phyloP scores from a whole-genome alignment of 30 jellyfish, hydroid and myxozoan genomes.

The Haliclystus octoradiatus region DNA sequence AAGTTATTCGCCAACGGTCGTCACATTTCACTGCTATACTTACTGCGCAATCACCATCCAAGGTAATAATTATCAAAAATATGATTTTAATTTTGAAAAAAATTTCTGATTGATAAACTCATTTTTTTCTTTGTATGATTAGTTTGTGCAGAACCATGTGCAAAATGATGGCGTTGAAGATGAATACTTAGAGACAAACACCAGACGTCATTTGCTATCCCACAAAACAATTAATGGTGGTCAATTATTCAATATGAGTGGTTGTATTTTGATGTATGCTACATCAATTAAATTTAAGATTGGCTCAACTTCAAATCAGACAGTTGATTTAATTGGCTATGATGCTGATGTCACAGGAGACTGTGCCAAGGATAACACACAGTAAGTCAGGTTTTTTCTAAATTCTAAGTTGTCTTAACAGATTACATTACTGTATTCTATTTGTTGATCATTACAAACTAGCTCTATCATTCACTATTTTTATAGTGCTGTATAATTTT shows the following conservation, averaged over 20 bases:
- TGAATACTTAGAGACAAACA: not conserved
- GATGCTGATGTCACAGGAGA: conserved; percentile 17
- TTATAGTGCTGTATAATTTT: too few relatives aligned
- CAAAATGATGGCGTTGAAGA: conserved; percentile 7
- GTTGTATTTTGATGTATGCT: conserved; percentile 33
- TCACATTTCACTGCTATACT: too few relatives aligned
- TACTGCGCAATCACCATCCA: too few relatives aligned
- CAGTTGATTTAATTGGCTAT: conserved; percentile 9
- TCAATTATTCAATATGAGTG: conserved; percentile 14
- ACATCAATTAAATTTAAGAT: conserved; percentile 5
- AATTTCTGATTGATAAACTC: not conserved
- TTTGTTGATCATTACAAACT: too few relatives aligned
- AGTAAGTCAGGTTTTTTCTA: too few relatives aligned
- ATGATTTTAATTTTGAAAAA: too few relatives aligned
- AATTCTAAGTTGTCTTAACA: too few relatives aligned
- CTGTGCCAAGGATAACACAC: not conserved
- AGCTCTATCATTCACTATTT: too few relatives aligned
- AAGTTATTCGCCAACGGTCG: too few relatives aligned
- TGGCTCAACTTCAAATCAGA: not conserved
- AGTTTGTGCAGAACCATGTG: conserved; percentile 1
- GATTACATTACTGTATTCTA: too few relatives aligned
- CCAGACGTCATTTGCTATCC: conserved; percentile 30
- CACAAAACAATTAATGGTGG: not conserved
- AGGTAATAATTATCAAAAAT: too few relatives aligned
- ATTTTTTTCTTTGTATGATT: not conserved